Percentiles rank a stretch among this genome's conserved stretches.
phyloP scores from a whole-genome alignment of 2,113 vertebrate species.

The Potamarius usumacintae region DNA sequence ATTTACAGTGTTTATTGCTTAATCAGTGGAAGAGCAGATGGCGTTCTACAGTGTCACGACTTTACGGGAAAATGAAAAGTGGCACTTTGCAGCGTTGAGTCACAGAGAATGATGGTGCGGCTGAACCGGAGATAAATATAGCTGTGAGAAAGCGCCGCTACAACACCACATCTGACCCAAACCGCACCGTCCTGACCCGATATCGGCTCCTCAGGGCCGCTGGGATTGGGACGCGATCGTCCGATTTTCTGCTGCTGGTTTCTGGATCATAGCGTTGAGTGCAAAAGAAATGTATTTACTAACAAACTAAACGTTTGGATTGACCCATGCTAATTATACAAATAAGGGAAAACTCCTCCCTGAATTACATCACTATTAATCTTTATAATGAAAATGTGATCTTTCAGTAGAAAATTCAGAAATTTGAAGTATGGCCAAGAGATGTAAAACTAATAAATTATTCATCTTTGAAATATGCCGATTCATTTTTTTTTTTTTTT shows the following conservation, averaged over 20 bases:
- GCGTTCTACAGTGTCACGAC: conserved; percentile 21
- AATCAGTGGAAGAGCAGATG: conserved; percentile 47
- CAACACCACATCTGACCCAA: neutral
- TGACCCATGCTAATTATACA: neutral
- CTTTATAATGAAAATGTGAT: too few relatives aligned
- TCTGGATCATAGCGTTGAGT: neutral
- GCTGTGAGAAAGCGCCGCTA: neutral
- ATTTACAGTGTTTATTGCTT: conserved; percentile 30
- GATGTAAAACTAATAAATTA: too few relatives aligned
- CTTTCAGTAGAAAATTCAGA: too few relatives aligned
- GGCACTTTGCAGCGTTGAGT: neutral
- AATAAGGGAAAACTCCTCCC: neutral
- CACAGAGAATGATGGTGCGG: conserved; percentile 22
- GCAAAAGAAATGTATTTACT: neutral
- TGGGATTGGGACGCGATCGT: accelerated
- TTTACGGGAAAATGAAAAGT: conserved; percentile 4
- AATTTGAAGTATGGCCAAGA: too few relatives aligned
- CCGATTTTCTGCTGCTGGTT: neutral
- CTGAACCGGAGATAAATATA: conserved; percentile 8
- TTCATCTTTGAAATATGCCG: too few relatives aligned
- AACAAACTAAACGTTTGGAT: neutral
- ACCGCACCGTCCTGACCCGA: neutral
- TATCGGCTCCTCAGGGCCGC: neutral
- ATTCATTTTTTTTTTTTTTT: too few relatives aligned
- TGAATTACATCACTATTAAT: too few relatives aligned